A percentile compares a stretch with the other conserved stretches of the same genome.
phyloP scores from a whole-genome alignment of 2,797 vertebrate species.

The Loris lydekkerianus region DNA sequence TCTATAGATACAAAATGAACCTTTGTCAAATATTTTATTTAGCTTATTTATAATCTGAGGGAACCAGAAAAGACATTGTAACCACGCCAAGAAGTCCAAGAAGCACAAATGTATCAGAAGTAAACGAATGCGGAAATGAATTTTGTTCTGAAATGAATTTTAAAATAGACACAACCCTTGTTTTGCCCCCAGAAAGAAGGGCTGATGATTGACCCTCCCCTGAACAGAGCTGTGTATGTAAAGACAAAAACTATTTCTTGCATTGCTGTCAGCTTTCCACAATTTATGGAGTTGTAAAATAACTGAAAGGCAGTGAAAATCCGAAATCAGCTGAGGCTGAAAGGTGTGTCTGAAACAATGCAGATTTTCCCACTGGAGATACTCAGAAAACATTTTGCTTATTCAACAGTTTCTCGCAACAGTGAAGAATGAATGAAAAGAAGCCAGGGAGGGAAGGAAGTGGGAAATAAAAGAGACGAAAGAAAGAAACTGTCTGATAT shows the following conservation, averaged over 20 bases:
- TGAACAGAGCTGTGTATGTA: background rate
- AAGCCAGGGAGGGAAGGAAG: background rate
- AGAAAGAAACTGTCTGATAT: background rate
- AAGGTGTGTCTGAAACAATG: background rate
- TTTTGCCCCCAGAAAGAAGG: background rate
- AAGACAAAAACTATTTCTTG: background rate
- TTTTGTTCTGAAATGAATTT: constrained; percentile 47
- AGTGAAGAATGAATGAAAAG: background rate
- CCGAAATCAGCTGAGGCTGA: background rate
- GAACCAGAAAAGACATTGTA: background rate
- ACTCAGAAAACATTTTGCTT: background rate
- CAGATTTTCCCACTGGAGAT: background rate
- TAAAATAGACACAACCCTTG: background rate
- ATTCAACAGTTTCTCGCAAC: background rate
- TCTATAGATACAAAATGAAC: constrained; percentile 11
- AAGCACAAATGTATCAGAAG: constrained; percentile 31
- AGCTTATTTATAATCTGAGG: constrained; percentile 25
- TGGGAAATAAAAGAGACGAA: background rate
- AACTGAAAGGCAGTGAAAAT: background rate
- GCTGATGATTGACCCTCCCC: background rate
- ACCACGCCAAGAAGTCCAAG: constrained; percentile 43
- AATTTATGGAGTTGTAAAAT: background rate
- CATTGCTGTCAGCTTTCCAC: background rate
- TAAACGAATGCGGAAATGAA: constrained; percentile 3
- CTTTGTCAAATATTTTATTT: constrained; percentile 35